Conservation (phyloP, 2,797 vertebrate genomes). For the Brachyalestes nurse region DNA sequence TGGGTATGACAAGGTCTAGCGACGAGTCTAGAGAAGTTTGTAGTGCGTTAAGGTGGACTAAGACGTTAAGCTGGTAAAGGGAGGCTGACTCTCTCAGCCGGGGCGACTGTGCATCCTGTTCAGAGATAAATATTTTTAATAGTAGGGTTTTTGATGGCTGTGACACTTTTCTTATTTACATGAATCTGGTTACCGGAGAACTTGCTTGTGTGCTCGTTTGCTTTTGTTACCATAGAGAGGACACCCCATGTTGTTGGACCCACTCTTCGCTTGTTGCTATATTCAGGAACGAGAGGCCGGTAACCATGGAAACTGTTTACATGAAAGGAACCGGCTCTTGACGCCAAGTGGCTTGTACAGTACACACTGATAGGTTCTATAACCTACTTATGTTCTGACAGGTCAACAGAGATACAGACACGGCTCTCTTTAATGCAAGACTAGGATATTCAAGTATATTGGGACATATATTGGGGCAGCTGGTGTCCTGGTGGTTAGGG, state of each 20-base stretch:
- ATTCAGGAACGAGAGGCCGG: conserved; percentile 36
- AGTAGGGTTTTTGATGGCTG: neutral
- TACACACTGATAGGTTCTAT: conserved; percentile 44
- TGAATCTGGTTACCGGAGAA: neutral
- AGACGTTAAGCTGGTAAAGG: conserved; percentile 10
- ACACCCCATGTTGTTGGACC: conserved; percentile 56
- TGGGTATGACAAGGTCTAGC: neutral
- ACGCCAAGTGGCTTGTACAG: conserved; percentile 52
- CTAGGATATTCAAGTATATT: neutral
- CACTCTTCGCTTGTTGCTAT: conserved; percentile 36
- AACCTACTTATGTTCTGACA: conserved; percentile 41
- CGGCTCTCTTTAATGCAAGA: neutral
- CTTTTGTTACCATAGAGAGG: conserved; percentile 30
- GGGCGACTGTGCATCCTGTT: conserved; percentile 13
- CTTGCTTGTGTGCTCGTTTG: neutral
- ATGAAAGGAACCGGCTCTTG: conserved; percentile 60
- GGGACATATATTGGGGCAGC: neutral
- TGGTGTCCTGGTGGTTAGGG: too few species aligned
- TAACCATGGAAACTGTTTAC: conserved; percentile 72
- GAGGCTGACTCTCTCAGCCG: conserved; percentile 1
- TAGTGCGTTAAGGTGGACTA: conserved; percentile 41
- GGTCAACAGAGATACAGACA: neutral
- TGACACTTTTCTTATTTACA: neutral
- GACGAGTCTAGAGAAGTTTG: conserved; percentile 5
- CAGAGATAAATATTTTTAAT: neutral